Evolutionary conservation across 2,113 vertebrate species (phyloP).

Genomic region (Sinocyclocheilus rhinocerous): DNA sequence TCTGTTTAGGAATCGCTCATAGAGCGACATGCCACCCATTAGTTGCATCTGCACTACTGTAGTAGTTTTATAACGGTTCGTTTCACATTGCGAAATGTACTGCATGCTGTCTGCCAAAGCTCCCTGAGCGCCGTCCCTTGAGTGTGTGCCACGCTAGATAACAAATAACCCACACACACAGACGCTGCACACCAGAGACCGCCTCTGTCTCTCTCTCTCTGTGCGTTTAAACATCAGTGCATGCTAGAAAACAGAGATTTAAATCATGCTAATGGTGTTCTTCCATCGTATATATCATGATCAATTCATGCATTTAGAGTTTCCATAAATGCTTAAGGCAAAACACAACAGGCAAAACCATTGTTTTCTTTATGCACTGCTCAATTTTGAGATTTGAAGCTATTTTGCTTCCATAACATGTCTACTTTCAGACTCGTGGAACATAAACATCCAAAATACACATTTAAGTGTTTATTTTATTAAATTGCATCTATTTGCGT

Average conservation of each 20-base stretch:
- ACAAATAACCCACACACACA: slow-evolving; percentile 11
- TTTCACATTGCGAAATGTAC: slow-evolving; percentile 9
- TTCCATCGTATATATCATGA: not conserved
- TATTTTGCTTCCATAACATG: not conserved
- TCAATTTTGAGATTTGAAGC: not conserved
- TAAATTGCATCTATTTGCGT: not conserved
- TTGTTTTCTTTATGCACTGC: not conserved
- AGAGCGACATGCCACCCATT: slow-evolving; percentile 5
- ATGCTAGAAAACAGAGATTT: not conserved
- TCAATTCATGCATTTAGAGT: not conserved
- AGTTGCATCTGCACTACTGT: not conserved
- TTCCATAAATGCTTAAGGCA: not conserved
- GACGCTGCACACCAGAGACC: not conserved
- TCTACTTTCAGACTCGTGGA: not conserved
- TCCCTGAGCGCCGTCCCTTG: not conserved
- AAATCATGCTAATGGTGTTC: not conserved
- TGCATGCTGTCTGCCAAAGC: slow-evolving; percentile 21
- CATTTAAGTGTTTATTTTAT: not conserved
- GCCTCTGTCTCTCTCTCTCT: not conserved
- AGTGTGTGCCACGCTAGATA: slow-evolving; percentile 13
- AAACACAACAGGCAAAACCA: not conserved
- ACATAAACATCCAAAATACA: not conserved
- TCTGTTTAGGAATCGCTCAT: not conserved
- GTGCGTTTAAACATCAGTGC: not conserved
- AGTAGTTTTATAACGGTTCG: not conserved